Evolutionary conservation across 2,797 vertebrate species (phyloP).

Genomic region (Poeciliopsis infans): DNA sequence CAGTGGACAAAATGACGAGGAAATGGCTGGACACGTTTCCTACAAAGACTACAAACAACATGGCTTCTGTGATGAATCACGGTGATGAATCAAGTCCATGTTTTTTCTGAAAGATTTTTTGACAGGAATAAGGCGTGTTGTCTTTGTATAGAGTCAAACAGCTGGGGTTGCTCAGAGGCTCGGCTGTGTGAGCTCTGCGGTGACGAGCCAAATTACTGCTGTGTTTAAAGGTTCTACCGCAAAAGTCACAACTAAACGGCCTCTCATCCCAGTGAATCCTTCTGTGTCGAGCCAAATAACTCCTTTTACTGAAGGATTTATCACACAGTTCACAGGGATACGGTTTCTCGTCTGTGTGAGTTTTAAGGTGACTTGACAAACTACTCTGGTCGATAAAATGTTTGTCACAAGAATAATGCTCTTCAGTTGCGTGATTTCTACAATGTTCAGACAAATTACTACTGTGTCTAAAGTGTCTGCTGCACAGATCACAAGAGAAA

Average conservation of each 20-base stretch:
- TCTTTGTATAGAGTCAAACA: background rate
- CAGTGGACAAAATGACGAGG: background rate
- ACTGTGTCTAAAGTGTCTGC: background rate
- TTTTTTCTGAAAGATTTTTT: background rate
- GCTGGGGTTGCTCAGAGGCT: background rate
- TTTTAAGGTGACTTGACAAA: background rate
- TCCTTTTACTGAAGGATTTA: background rate
- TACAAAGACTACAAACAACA: background rate
- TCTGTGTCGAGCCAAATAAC: background rate
- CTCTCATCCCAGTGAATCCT: background rate
- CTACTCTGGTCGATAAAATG: background rate
- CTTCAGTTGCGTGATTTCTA: background rate
- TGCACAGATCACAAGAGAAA: background rate
- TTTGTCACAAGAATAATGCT: background rate
- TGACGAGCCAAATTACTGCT: background rate
- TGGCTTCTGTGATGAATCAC: background rate
- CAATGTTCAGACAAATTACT: background rate
- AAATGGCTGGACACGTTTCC: background rate
- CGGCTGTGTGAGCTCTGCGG: background rate
- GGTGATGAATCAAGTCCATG: background rate
- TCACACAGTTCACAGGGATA: background rate
- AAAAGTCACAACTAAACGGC: background rate
- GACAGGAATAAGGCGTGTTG: background rate
- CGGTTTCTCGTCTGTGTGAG: background rate
- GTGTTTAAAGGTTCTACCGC: background rate